Evolutionary conservation across 2,113 vertebrate species (phyloP), one percentile per base, ranked within the genome.

Genomic region (Mystacornis crossleyi): DNA sequence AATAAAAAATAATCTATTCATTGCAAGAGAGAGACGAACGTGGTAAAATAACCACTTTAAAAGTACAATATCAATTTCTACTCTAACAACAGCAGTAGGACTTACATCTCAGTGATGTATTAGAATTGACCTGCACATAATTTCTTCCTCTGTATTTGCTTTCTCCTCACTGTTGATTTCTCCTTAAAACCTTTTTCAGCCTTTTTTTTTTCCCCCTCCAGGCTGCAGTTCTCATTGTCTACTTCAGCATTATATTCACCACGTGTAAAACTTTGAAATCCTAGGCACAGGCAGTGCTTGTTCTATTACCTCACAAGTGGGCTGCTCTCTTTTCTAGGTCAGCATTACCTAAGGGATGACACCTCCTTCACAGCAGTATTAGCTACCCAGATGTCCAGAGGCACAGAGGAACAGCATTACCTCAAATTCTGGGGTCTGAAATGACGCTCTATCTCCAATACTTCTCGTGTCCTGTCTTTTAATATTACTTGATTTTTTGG

Each of bases 221-320:
- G 14, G 10, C 36, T 69, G 12, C 14, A 69, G 3, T 29, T 47
- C 16, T 73, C 19, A 40, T 47, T 55, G 12, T 23, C 28, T 53
- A 19, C 6, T 89, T 48, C 72, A 84, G 34, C 18, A 53, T 36
- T 57, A 17, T 4, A 40, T 43, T 77, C n/a, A 60, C 34, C 28
- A 61, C 9, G 57, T 10, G 10, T 4, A 51, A 24, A 88, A 26
- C 19, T 48, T 61, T 11, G 8, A 81, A 58, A 42, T 38, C 28
- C 38, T 12, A 6, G 31, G 14, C 42, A 74, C 12, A 19, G n/a
- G 19, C 18, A 53, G 6, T 0, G 0, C 9, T 64, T 57, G 11
- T 21, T 48, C 58, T 31, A 7, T 19, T 31, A 53, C 31, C 11
- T 88, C 57, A 77, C 12, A 51, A 61, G 42, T 1, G 21, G 9